Conservation (phyloP, 92 coral and sea anemone species). For the Scolanthus callimorphus region DNA sequence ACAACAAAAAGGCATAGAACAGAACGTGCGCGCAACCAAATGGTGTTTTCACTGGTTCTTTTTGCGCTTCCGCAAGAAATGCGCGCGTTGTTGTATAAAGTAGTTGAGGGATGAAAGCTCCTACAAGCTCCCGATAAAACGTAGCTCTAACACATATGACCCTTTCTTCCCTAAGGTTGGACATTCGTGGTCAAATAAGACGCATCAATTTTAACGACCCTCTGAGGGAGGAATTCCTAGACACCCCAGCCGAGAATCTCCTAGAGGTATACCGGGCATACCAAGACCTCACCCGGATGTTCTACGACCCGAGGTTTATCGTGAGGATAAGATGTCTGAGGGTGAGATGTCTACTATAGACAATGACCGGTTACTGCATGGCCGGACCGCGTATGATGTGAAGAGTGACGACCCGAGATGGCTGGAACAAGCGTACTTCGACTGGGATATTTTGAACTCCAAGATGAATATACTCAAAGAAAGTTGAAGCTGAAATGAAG, state of each 20-base stretch:
- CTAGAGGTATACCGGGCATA: constrained; percentile 72
- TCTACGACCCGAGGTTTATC: constrained; percentile 62
- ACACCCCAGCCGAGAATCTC: constrained; percentile 50
- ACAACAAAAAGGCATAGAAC: too few species aligned
- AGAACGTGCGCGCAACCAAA: too few species aligned
- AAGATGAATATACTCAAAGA: constrained; percentile 53
- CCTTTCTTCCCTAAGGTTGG: constrained; percentile 36
- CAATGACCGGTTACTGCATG: constrained; percentile 88
- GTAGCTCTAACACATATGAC: too few species aligned
- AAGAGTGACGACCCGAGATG: constrained; percentile 40
- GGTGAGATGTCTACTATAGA: constrained; percentile 78
- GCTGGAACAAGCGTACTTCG: constrained; percentile 78
- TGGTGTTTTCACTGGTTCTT: background rate
- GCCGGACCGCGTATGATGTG: constrained; percentile 65
- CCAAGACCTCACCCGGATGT: constrained; percentile 44
- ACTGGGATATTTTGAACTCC: constrained; percentile 90
- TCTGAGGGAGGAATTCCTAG: constrained; percentile 49
- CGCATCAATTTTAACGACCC: constrained; percentile 73
- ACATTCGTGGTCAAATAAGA: constrained; percentile 42
- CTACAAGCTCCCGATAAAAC: too few species aligned
- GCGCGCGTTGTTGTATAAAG: too few species aligned
- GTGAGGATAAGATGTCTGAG: constrained; percentile 56
- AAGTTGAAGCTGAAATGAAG: too few species aligned
- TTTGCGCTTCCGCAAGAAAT: background rate
- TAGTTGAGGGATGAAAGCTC: too few species aligned